Base-by-base conservation (phyloP, 2,888 invertebrate genomes). In the Lasioglossum zephyrum region DNA sequence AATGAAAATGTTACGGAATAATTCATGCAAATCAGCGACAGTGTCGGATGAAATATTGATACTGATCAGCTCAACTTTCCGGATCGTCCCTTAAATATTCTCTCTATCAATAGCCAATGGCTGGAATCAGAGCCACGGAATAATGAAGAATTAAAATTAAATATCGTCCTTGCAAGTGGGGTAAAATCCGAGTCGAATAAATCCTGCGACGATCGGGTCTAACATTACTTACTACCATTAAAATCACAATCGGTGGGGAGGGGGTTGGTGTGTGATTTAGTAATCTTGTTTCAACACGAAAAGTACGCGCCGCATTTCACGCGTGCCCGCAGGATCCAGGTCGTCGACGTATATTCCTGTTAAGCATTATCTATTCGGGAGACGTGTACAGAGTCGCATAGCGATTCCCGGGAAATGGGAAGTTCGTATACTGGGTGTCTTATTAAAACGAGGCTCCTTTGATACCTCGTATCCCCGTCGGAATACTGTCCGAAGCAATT, bases 301-400 rank as follows among this genome's bases (percentile, higher is more conserved):
- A 83, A 82, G 18, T 74, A 77, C 74, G 57, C 60, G 66, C 31
- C 41, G 78, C 70, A 63, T 82, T 84, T 75, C 70, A 41, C 77
- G 41, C 74, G 60, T 72, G 49, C 74, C 77, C 36, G 26, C 8
- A 47, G 83, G 84, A 84, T 72, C 47, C 72, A 47, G 72, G 83
- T 78, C 83, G 84, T 63, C 77, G 82, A 47, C 83, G 75, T 84
- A 69, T 73, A 79, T 75, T 79, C 87, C 76, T 77, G 87, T 89
- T 82, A 81, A 88, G 81, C 82, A 77, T 79, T 81, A 89, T 88
- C 81, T 73, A 83, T 85, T 73, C 69, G 75, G 39, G 75, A 75
- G 60, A 60, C 84, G 36, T 79, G 74, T 73, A 75, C 74, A 41
- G 47, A 53, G 77, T 75, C 57, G 57, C 66, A 72, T 39, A 49